Base-by-base conservation (phyloP, 2,888 invertebrate species). In the Tipula helvola region DNA sequence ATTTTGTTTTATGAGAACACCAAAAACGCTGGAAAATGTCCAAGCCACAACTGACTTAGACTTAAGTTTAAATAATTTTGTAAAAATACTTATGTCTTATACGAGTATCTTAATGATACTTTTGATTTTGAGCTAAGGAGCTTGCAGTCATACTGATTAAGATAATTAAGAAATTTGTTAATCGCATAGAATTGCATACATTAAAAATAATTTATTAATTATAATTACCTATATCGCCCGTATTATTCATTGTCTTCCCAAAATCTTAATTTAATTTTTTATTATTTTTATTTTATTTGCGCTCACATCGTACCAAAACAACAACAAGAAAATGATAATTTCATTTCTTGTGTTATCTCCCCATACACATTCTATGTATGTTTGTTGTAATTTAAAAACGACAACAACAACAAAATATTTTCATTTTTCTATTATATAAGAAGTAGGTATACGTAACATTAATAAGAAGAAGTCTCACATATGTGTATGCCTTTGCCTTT, bases 401-500 rank as follows among this genome's bases (percentile, higher is more conserved):
- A 57, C 52, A 57, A 57, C 52, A 57, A 57, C 52, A 57, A 57
- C 52, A 57, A 5, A 13, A 47, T 47, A 7, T 39, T 39, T 44
- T 44, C 52, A 5, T 16, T 57, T 7, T 16, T 16, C n/a, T 57
- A 4, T 7, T 39, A 39, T 16, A 57, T 57, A 57, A 52, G 47
- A 52, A n/a, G n/a, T n/a, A 52, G 47, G 41, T 44, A 12, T 44
- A 44, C 44, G 12, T 44, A 44, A 44, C 10, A 44, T 44, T 41
- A 44, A 18, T 44, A 44, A 18, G n/a, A 57, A 57, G 52, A 57
- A 57, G 52, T 57, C 52, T 16, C 52, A 57, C 52, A 57, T 57
- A 57, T 57, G 52, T 57, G 52, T 41, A 41, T 85, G 85, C 85
- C 85, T 41, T 85, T 85, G 85, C 85, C 83, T 83, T 83, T 85